Conservation (phyloP, 1,140 invertebrate species). For the Drosophila lini region DNA sequence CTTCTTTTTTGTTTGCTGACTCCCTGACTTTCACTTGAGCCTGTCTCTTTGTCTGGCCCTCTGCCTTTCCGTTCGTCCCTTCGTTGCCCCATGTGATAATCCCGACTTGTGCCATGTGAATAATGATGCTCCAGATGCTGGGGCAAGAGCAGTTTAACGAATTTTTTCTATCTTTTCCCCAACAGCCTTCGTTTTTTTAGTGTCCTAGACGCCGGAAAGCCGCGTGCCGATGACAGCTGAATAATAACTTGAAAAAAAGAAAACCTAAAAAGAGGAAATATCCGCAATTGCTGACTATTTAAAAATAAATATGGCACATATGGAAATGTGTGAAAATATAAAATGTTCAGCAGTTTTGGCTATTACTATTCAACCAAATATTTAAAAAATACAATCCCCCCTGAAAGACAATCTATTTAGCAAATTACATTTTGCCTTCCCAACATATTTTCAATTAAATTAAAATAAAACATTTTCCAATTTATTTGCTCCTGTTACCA, state of each 20-base stretch:
- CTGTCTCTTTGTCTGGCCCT: conserved; percentile 21
- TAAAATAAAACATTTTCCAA: conserved; percentile 37
- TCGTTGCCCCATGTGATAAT: conserved; percentile 58
- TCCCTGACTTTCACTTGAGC: conserved; percentile 45
- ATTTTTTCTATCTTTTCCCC: conserved; percentile 33
- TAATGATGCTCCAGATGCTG: conserved; percentile 71
- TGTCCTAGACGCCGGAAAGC: conserved; percentile 41
- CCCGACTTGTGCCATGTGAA: conserved; percentile 67
- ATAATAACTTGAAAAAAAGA: conserved; percentile 47
- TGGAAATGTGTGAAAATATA: background rate
- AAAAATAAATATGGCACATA: conserved; percentile 3
- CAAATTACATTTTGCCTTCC: conserved; percentile 17
- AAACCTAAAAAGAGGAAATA: background rate
- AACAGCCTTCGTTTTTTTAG: conserved; percentile 49
- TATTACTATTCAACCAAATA: background rate
- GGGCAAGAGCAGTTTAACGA: conserved; percentile 41
- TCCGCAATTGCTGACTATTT: conserved; percentile 12
- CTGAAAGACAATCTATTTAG: conserved; percentile 8
- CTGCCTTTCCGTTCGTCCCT: conserved; percentile 19
- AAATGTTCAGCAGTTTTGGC: background rate
- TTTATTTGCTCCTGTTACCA: conserved; percentile 29
- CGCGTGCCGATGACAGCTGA: conserved; percentile 67
- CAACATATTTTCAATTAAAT: conserved; percentile 34
- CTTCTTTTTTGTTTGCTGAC: conserved; percentile 5
- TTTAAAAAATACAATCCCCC: conserved; percentile 9